Evolutionary conservation across 2,888 invertebrate genomes (phyloP), one percentile per base, ranked within the genome.

Genomic region (Alviniconcha strummeri): DNA sequence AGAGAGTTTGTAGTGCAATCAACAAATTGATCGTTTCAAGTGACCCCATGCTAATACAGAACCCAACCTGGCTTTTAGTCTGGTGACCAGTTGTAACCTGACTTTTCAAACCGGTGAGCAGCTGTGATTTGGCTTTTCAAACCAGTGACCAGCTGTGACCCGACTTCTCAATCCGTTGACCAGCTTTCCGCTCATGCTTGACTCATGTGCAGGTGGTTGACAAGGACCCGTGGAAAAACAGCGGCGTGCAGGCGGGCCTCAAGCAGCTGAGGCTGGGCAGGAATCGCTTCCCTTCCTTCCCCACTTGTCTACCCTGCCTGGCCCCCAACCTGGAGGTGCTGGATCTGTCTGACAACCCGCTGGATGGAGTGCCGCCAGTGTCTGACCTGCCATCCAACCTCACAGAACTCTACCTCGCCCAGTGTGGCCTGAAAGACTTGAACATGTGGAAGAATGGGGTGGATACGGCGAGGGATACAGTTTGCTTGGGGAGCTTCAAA

Each of bases 271-370:
- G 98, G 94, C 95, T 99, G 67, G 96, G 98, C 0, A 97, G 98
- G 94, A 99, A 99, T 95, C 95, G 97, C 89, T 97, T 99, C 93
- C 96, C 96, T 64, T 96, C 96, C 88, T 96, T 99, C 85, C 99
- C 99, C 0, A 95, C 96, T 2, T 97, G 97, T 77, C 94, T 99
- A 71, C 97, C 99, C 4, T 99, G 99, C 92, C 95, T 97, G 84
- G 98, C 98, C 7, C 96, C 98, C 0, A 96, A 96, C 89, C 95
- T 99, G 57, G 96, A 97, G 0, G 95, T 97, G 71, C 95, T 99
- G 19, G 98, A 98, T 93, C 96, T 99, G 95, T 96, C 98, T 0
- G 97, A 97, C 92, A 99, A 99, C 94, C 96, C 96, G 85, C 89
- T 95, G 57, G 92, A 89, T 57, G 90, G 92, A 82, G 96, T 98